phyloP scores from a whole-genome alignment of 2,113 vertebrate species.

The Anseranas semipalmata region DNA sequence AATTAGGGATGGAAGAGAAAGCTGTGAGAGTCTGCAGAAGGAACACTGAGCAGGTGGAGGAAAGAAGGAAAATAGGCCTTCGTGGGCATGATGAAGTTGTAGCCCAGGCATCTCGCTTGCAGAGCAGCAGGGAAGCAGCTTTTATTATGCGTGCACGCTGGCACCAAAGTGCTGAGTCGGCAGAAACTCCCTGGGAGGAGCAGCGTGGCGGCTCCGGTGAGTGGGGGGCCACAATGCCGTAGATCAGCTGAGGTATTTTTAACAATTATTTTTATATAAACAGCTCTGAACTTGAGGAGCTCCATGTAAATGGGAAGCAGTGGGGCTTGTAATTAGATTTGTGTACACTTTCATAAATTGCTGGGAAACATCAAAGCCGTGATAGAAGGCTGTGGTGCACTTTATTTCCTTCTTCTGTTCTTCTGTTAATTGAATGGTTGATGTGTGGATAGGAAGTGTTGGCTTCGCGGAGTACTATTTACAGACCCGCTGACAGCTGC shows the following conservation, averaged over 20 bases:
- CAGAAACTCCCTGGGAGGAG: slow-evolving; percentile 42
- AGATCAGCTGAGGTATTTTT: slow-evolving; percentile 68
- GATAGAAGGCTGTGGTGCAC: slow-evolving; percentile 74
- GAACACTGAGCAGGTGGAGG: background rate
- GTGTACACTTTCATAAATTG: slow-evolving; percentile 81
- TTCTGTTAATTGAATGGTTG: slow-evolving; percentile 81
- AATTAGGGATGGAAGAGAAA: background rate
- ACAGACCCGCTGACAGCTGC: slow-evolving; percentile 78
- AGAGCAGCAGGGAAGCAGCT: background rate
- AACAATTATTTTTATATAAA: slow-evolving; percentile 79
- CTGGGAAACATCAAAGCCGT: slow-evolving; percentile 75
- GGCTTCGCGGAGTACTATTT: slow-evolving; percentile 74
- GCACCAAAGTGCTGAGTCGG: background rate
- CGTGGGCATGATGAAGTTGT: background rate
- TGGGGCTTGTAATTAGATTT: slow-evolving; percentile 80
- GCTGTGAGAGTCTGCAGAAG: background rate
- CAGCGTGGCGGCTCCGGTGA: slow-evolving; percentile 14
- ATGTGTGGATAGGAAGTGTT: slow-evolving; percentile 78
- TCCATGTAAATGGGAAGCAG: slow-evolving; percentile 79
- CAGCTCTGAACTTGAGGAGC: slow-evolving; percentile 73
- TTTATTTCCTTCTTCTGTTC: slow-evolving; percentile 78
- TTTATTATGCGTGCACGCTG: background rate
- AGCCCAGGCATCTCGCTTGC: rapidly evolving
- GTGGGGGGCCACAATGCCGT: background rate
- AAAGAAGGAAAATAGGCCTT: background rate